Evolutionary conservation across 2,797 vertebrate genomes (phyloP).

Genomic region (Eidolon dupreanum): DNA sequence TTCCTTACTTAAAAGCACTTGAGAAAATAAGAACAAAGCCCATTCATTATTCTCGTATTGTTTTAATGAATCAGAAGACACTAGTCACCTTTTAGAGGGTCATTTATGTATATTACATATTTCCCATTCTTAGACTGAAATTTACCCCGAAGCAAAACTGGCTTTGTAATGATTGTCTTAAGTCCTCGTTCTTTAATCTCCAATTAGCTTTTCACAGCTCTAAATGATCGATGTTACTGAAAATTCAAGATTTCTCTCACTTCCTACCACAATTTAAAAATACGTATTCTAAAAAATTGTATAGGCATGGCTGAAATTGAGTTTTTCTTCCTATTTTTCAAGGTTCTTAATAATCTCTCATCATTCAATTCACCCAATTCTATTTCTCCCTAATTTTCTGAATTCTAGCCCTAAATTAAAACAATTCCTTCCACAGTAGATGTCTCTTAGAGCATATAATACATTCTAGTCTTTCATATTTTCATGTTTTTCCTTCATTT

Average conservation of each 20-base stretch:
- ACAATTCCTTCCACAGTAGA: neutral
- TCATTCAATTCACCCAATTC: neutral
- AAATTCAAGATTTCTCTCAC: neutral
- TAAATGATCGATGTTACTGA: neutral
- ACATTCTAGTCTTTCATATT: neutral
- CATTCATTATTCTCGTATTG: neutral
- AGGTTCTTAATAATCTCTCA: neutral
- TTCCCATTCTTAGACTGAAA: neutral
- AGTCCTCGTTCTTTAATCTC: neutral
- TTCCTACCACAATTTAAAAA: neutral
- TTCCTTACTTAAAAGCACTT: neutral
- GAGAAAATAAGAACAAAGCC: neutral
- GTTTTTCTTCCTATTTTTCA: neutral
- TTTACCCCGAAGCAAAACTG: neutral
- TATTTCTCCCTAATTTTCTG: neutral
- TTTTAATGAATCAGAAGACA: neutral
- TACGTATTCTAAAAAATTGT: neutral
- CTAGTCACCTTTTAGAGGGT: neutral
- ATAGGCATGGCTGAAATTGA: neutral
- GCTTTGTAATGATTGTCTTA: neutral
- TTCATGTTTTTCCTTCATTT: neutral
- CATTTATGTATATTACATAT: neutral
- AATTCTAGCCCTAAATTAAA: neutral
- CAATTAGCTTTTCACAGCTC: neutral
- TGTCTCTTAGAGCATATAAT: neutral